phyloP scores from a whole-genome alignment of 2,888 invertebrate species.

The Lasioglossum malachurum region DNA sequence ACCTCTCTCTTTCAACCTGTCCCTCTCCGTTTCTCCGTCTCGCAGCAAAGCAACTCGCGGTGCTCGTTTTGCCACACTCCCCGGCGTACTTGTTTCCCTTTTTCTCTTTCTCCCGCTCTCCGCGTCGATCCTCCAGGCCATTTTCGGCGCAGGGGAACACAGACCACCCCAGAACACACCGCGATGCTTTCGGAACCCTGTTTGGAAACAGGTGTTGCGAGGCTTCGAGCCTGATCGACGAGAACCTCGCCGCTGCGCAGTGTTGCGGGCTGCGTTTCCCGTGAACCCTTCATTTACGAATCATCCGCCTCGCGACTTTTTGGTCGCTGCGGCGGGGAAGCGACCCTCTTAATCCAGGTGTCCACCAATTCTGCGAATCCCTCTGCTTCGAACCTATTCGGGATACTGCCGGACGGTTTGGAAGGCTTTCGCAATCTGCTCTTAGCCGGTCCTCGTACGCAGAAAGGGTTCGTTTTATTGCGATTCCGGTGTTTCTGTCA shows the following conservation, averaged over 20 bases:
- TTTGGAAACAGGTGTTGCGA: constrained; percentile 61
- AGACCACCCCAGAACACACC: constrained; percentile 59
- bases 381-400: not conserved
- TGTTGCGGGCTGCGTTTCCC: not conserved
- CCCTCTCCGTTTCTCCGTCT: not conserved
- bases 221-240: constrained; percentile 14
- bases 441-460: not conserved
- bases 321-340: not conserved
- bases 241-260: not conserved
- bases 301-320: not conserved
- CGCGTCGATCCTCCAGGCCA: constrained; percentile 39
- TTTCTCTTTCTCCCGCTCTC: constrained; percentile 2
- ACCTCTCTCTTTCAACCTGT: not conserved
- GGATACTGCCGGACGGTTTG: not conserved
- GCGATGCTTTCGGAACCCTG: constrained; percentile 47
- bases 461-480: not conserved
- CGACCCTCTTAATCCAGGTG: constrained; percentile 1
- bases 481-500: not conserved
- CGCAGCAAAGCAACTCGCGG: not conserved
- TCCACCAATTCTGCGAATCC: not conserved
- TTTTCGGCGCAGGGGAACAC: constrained; percentile 42
- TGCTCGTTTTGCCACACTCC: constrained; percentile 20
- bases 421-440: not conserved
- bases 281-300: not conserved
- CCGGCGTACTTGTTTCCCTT: constrained; percentile 7